These are phyloP conservation scores for Calidris pygmaea DNA, from an alignment of 2,113 vertebrate species.

Conservation along the genomic window DNA sequence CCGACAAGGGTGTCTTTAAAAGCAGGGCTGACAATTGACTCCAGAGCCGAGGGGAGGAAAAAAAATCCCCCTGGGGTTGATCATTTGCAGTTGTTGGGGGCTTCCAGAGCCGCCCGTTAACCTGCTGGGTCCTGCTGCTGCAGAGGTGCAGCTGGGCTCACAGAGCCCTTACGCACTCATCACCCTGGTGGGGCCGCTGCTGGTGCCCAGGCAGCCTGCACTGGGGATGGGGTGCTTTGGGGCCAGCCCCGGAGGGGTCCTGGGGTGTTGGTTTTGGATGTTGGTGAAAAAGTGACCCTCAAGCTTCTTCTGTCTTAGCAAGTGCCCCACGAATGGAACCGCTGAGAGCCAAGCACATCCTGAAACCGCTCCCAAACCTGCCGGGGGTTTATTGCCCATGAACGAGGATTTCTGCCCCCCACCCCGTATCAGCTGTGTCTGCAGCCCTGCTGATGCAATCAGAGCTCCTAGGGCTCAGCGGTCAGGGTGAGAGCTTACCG, in stretches of 20 bases:
- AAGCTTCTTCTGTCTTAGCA: not conserved
- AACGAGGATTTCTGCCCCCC: not conserved
- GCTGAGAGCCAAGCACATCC: accelerated
- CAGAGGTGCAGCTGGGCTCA: not conserved
- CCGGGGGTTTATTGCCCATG: not conserved
- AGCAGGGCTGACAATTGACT: conserved; percentile 56
- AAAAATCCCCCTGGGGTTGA: conserved; percentile 22
- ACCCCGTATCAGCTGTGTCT: not conserved
- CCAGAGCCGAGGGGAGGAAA: conserved; percentile 38
- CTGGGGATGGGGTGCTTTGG: not conserved
- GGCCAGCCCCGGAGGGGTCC: not conserved
- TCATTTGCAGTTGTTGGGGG: conserved; percentile 42
- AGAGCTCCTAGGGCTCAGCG: not conserved
- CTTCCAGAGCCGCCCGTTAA: not conserved
- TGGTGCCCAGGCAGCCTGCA: accelerated
- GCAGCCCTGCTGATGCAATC: not conserved
- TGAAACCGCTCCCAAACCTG: not conserved
- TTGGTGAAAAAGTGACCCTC: not conserved
- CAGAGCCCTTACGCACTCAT: not conserved
- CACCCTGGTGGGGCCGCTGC: not conserved
- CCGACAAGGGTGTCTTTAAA: conserved; percentile 64
- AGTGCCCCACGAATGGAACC: accelerated
- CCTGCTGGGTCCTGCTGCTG: not conserved
- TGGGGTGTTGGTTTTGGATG: not conserved
- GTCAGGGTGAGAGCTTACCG: accelerated